phyloP scores from a whole-genome alignment of 2,113 vertebrate genomes.

The Dipodomys stephensi region DNA sequence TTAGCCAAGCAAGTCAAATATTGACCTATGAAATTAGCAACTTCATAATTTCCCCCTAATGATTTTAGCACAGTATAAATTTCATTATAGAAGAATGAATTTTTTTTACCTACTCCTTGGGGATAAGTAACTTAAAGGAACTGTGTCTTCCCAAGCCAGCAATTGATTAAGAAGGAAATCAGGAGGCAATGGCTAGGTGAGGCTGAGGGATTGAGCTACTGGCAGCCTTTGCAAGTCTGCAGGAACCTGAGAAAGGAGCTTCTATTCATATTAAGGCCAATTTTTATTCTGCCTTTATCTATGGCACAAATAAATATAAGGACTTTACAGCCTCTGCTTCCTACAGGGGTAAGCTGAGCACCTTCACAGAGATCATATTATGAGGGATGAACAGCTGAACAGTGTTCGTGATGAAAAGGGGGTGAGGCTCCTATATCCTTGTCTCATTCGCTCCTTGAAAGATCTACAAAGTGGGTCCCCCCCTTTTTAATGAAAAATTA shows the following conservation, averaged over 20 bases:
- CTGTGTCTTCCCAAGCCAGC: background rate
- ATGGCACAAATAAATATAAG: background rate
- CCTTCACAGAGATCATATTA: background rate
- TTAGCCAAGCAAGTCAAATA: slow-evolving; percentile 37
- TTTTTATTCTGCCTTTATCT: background rate
- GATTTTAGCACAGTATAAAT: slow-evolving; percentile 19
- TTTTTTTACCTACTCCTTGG: background rate
- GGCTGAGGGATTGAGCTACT: background rate
- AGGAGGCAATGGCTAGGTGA: no score
- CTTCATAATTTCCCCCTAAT: slow-evolving; percentile 1
- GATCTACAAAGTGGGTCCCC: background rate
- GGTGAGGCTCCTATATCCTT: rapidly evolving
- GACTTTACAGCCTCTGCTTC: background rate
- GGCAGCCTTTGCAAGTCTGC: background rate
- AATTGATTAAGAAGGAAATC: background rate
- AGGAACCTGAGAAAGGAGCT: background rate
- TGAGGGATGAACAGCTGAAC: rapidly evolving
- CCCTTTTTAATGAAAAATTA: background rate
- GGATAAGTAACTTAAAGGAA: background rate
- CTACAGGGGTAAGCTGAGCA: background rate
- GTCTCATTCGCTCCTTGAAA: background rate
- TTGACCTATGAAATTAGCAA: slow-evolving; percentile 21
- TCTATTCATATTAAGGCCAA: background rate
- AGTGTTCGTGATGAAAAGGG: no score
- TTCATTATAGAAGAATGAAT: slow-evolving; percentile 8